Evolutionary conservation across 1,140 invertebrate species (phyloP), one percentile per base, ranked within the genome.

Genomic region (Trichonephila inaurata): DNA sequence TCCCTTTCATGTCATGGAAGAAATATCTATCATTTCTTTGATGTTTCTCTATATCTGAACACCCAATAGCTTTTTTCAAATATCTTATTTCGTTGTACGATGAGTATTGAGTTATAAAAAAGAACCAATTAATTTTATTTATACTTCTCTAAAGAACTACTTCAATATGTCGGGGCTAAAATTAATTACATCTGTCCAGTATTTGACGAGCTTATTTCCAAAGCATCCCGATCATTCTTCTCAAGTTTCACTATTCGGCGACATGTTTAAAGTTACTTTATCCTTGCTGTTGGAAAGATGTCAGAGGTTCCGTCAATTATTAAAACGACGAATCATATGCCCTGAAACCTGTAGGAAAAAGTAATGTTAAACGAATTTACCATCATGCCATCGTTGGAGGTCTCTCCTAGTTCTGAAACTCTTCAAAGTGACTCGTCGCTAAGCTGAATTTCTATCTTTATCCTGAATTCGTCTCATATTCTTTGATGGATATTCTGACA

Each of bases 171-270:
- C 40, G 72, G 72, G 12, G 4, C 16, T 77, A 40, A 77, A 77
- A 33, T 40, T 33, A 77, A 61, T 85, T 85, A 51, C 58, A 61
- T 85, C 51, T 85, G 44, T 85, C 83, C 14, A 21, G 44, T 18
- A 61, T 51, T 28, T 85, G 83, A 85, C 19, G 58, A 61, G 58
- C 60, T 85, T 60, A 28, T 60, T 85, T 58, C 24, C 21, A 61
- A 85, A 85, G 82, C n/a, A n/a, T 85, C 83, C 60, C 58, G 58
- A 85, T 24, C 83, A 14, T 85, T 51, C 21, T 85, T 85, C 83
- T 85, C 83, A 51, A 24, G 58, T 85, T 85, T 60, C 83, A 85
- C 24, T 12, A 77, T 40, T 33, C 72, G 72, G 16, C 33, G 72
- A 77, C 72, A 40, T 40, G 72, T 77, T 77, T 77, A 33, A 77